Percentiles rank a stretch among this genome's conserved stretches.
Conservation (phyloP, 2,113 vertebrate genomes). For the Dipodomys merriami region DNA sequence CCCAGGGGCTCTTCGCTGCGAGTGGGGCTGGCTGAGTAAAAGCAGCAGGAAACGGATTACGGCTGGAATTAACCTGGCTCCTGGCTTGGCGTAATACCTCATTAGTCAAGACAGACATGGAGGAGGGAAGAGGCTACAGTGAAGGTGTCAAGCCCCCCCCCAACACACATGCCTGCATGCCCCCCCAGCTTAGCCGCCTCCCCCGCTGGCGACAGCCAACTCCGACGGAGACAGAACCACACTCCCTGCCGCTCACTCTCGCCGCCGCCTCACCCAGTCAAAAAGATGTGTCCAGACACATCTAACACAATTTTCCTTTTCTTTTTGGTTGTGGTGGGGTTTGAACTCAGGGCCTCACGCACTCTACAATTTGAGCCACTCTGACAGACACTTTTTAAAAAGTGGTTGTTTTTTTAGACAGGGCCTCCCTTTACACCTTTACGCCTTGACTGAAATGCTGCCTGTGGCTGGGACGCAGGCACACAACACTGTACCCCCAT, state of each 20-base stretch:
- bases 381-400: no score
- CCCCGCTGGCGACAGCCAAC: background rate
- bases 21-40: conserved; percentile 2
- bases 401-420: no score
- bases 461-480: no score
- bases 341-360: no score
- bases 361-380: no score
- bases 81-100: background rate
- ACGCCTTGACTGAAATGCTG: no score
- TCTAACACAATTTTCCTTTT: no score
- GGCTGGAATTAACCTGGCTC: background rate
- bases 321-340: no score
- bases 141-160: background rate
- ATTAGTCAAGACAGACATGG: conserved; percentile 35
- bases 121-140: background rate
- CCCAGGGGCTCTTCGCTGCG: background rate
- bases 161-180: no score
- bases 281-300: background rate
- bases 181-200: background rate
- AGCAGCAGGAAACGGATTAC: conserved; percentile 46
- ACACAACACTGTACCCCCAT: no score
- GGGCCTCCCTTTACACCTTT: background rate
- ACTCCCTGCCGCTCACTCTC: background rate
- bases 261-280: no score
- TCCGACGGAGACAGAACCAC: background rate